A percentile compares a stretch with the other conserved stretches of the same genome.
Conservation (phyloP, 2,113 vertebrate genomes). For the Neolamprologus sp. region DNA sequence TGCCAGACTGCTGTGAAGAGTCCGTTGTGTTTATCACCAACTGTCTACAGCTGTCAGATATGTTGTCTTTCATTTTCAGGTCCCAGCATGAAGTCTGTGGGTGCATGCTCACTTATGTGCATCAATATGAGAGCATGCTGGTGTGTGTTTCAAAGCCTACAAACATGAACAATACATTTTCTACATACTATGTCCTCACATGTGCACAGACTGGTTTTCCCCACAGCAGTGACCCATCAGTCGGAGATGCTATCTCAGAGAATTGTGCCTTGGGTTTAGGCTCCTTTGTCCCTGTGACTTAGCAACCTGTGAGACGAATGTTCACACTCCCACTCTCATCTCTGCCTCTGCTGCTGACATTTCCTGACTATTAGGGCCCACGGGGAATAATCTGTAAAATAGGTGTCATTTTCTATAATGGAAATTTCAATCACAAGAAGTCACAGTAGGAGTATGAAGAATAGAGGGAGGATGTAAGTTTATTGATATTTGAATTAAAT, state of each 20-base stretch:
- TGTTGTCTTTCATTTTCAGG: slow-evolving; percentile 19
- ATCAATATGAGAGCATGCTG: not conserved
- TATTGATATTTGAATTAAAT: not conserved
- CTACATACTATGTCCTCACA: not conserved
- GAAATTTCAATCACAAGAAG: not conserved
- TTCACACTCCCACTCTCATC: not conserved
- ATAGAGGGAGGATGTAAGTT: not conserved
- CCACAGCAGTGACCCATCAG: slow-evolving; percentile 6
- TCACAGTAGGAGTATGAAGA: not conserved
- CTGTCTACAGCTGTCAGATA: slow-evolving; percentile 29
- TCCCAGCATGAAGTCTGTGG: not conserved
- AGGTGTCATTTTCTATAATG: not conserved
- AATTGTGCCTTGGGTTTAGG: not conserved
- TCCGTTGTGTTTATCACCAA: slow-evolving; percentile 44
- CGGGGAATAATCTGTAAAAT: not conserved
- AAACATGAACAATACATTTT: not conserved
- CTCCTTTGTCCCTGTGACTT: not conserved
- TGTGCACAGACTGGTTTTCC: not conserved
- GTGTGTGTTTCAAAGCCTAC: not conserved
- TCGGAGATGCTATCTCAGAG: not conserved
- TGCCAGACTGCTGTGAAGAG: slow-evolving; percentile 2
- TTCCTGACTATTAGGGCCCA: not conserved
- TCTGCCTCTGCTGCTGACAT: not conserved
- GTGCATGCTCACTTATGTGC: not conserved
- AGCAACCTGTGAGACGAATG: not conserved